Conservation (phyloP, 2,113 vertebrate species). For the Brachyistius frenatus region DNA sequence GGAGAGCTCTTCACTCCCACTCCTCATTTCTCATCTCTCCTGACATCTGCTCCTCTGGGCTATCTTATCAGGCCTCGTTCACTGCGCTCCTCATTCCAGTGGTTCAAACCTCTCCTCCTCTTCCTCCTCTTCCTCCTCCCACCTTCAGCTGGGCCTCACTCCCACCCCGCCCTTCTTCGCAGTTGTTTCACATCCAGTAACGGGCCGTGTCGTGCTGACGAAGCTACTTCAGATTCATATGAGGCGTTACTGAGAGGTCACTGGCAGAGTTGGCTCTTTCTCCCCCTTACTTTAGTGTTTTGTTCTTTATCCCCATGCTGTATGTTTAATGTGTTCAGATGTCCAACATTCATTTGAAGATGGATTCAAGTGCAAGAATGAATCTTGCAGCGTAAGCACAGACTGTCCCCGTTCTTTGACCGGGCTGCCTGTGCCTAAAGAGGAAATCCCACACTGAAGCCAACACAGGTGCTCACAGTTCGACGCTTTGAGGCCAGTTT, state of each 20-base stretch:
- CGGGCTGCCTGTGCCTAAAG: neutral
- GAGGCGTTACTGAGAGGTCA: constrained; percentile 15
- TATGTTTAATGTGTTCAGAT: constrained; percentile 23
- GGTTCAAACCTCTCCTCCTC: neutral
- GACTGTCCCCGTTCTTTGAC: neutral
- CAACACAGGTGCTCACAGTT: neutral
- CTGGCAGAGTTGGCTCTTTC: constrained; percentile 1
- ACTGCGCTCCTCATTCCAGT: too few relatives aligned
- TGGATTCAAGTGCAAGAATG: constrained; percentile 14
- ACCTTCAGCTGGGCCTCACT: neutral
- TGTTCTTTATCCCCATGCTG: constrained; percentile 9
- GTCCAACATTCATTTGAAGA: neutral
- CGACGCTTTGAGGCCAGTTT: neutral
- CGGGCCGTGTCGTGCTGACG: constrained; percentile 13
- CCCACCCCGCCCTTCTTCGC: neutral
- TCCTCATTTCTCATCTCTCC: too few relatives aligned
- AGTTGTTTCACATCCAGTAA: constrained; percentile 6
- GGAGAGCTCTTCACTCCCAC: too few relatives aligned
- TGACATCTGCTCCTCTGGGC: neutral
- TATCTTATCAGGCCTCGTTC: neutral
- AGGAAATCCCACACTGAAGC: constrained; percentile 31
- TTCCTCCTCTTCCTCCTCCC: neutral
- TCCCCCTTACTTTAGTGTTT: neutral
- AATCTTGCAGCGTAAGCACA: constrained; percentile 4
- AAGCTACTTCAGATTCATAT: constrained; percentile 13